phyloP scores from a whole-genome alignment of 2,113 vertebrate genomes.

The Corydoras sp. region DNA sequence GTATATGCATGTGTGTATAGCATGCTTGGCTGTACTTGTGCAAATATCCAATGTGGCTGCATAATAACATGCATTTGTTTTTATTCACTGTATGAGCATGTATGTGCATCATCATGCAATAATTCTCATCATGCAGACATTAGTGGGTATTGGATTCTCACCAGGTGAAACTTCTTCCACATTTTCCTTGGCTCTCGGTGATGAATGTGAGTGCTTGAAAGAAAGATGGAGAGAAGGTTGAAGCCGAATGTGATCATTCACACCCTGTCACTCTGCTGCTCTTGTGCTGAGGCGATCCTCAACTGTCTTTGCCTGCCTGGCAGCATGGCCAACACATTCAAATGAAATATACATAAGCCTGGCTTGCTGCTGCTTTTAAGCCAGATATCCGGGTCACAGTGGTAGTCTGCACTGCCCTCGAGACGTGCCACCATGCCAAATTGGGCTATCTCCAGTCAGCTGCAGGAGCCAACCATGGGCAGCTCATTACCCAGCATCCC shows the following conservation, averaged over 20 bases:
- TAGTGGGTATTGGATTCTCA: conserved; percentile 22
- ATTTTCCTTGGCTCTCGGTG: conserved; percentile 8
- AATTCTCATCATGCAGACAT: conserved; percentile 28
- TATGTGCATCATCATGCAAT: conserved; percentile 11
- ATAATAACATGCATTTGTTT: conserved; percentile 23
- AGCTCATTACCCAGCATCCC: conserved; percentile 38
- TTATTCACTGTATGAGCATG: conserved; percentile 24
- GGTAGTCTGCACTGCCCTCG: conserved; percentile 17
- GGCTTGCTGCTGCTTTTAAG: conserved; percentile 19
- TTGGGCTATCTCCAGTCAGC: conserved; percentile 30
- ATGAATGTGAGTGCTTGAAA: conserved; percentile 25
- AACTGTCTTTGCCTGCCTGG: neutral
- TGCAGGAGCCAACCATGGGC: conserved; percentile 3
- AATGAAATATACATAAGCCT: conserved; percentile 31
- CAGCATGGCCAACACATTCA: neutral
- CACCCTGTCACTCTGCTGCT: conserved; percentile 18
- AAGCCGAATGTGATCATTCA: conserved; percentile 17
- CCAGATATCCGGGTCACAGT: conserved; percentile 11
- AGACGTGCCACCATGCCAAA: conserved; percentile 22
- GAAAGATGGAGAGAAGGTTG: conserved; percentile 3
- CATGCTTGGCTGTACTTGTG: conserved; percentile 36
- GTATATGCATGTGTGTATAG: too few species aligned
- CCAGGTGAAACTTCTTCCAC: neutral
- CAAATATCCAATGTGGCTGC: conserved; percentile 7
- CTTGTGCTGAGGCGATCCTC: conserved; percentile 17